A percentile compares a stretch with the other conserved stretches of the same genome.
Conservation (phyloP, 2,797 vertebrate species). For the Rhabdophis nuchalis region DNA sequence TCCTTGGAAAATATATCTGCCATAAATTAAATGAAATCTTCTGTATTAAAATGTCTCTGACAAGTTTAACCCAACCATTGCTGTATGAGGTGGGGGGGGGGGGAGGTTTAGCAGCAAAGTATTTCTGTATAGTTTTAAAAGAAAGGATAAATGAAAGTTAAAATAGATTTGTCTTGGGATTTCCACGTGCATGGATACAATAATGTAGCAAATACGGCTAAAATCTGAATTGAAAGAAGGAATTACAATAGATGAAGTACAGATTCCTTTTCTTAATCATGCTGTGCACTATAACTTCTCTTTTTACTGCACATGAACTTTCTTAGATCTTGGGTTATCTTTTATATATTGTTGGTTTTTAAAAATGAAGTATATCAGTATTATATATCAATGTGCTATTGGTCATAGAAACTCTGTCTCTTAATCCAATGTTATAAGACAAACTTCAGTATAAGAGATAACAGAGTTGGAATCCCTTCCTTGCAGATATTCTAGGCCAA, state of each 20-base stretch:
- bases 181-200: neutral
- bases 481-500: neutral
- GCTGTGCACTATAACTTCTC: neutral
- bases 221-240: neutral
- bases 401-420: neutral
- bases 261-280: neutral
- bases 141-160: slow-evolving; percentile 61
- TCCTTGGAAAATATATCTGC: slow-evolving; percentile 71
- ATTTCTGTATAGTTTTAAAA: neutral
- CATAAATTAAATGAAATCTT: slow-evolving; percentile 70
- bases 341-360: neutral
- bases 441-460: neutral
- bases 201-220: slow-evolving; percentile 5
- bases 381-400: neutral
- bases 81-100: neutral
- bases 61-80: slow-evolving; percentile 63
- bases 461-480: neutral
- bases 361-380: neutral
- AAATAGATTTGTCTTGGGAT: slow-evolving; percentile 22
- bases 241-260: neutral
- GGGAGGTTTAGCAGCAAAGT: neutral
- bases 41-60: slow-evolving; percentile 66
- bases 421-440: neutral
- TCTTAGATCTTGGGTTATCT: neutral
- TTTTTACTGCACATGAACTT: neutral